Percentiles rank a stretch among this genome's conserved stretches.
Evolutionary conservation across 2,113 vertebrate genomes (phyloP).

Genomic region (Bujurquina vittata): DNA sequence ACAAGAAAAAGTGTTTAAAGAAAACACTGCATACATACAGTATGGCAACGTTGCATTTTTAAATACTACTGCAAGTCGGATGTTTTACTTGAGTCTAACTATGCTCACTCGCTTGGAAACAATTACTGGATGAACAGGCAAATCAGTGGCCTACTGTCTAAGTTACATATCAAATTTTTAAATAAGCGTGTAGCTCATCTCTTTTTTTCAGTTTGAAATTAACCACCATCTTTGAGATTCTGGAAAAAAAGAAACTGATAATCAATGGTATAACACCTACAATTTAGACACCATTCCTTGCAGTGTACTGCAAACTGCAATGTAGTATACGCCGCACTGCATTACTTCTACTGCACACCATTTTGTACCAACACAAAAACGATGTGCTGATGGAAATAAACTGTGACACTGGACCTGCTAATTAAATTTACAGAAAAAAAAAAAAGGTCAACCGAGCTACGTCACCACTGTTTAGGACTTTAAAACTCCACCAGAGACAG

Average conservation of each 20-base stretch:
- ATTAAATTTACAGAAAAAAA: background rate
- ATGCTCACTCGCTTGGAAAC: background rate
- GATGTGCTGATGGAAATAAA: no score
- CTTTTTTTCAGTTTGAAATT: background rate
- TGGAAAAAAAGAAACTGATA: background rate
- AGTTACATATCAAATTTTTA: background rate
- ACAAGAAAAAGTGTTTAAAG: conserved; percentile 34
- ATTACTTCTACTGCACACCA: no score
- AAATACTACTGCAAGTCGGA: background rate
- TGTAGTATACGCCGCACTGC: no score
- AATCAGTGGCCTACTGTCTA: background rate
- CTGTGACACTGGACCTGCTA: no score
- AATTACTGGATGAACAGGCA: background rate
- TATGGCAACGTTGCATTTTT: background rate
- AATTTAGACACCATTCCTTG: no score
- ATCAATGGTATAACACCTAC: no score
- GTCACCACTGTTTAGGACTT: background rate
- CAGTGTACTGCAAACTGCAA: no score
- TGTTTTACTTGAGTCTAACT: background rate
- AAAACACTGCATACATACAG: conserved; percentile 14
- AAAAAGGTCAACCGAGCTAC: background rate
- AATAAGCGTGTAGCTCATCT: background rate
- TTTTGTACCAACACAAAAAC: no score
- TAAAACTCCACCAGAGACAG: background rate
- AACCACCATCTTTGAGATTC: background rate